Evolutionary conservation across 2,888 invertebrate species (phyloP), one percentile per base, ranked within the genome.

Genomic region (Tipula unca): DNA sequence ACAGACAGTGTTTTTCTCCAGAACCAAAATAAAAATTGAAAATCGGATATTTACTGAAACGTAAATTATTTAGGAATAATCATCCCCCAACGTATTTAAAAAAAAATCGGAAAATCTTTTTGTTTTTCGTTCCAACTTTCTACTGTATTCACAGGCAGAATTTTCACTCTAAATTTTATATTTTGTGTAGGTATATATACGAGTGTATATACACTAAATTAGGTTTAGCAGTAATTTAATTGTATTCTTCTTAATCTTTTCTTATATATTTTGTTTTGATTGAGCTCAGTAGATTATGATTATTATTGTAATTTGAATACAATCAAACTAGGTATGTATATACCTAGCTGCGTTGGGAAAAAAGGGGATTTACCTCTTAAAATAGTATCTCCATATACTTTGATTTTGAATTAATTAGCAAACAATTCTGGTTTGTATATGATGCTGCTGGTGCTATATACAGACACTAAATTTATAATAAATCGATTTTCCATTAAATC

Each of bases 41-140:
- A 69, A 69, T 69, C 69, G 69, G 69, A 69, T 69, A 69, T 69
- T 69, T 69, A 69, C 69, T 25, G 69, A 69, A 69, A 69, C 69
- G 69, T 69, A 69, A 69, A 69, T 69, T 69, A 69, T 69, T 69
- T 69, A 69, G 25, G 69, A 69, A 25, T 69, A 69, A 69, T 69
- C 25, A 69, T 69, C 69, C 69, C 69, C 69, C 25, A 69, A 25
- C 8, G 69, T 25, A 69, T 69, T 69, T n/a, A 69, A 25, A 69
- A 25, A 25, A 69, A 69, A 69, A 69, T 69, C 25, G 69, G 69
- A 69, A 69, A 69, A 69, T 10, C 25, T 69, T 69, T 69, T 69
- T 39, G 13, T 48, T 48, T 48, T 14, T 17, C 17, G 48, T 17
- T 54, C 17, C 17, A 54, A 17, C 17, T 54, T 54, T 17, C 17